Conservation (phyloP, 1,140 invertebrate species). For the Drosophila prosaltans region DNA sequence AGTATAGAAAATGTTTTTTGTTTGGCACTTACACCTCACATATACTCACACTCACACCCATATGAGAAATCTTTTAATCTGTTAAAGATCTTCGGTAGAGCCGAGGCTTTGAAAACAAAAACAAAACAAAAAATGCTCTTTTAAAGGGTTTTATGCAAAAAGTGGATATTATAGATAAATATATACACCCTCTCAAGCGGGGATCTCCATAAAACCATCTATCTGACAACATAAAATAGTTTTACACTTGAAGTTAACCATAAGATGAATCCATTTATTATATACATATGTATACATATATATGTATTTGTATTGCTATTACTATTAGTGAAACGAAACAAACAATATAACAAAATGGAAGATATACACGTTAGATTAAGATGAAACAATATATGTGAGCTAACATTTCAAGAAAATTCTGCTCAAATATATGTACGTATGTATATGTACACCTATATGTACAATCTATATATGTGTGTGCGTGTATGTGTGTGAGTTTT, state of each 20-base stretch:
- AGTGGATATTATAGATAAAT: slow-evolving; percentile 2
- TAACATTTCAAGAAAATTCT: slow-evolving; percentile 34
- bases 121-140: not conserved
- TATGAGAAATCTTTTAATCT: not conserved
- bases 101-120: not conserved
- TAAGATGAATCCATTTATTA: slow-evolving; percentile 6
- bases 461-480: slow-evolving; percentile 25
- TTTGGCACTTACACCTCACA: not conserved
- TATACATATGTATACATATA: slow-evolving; percentile 6
- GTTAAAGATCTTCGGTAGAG: slow-evolving; percentile 7
- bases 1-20: slow-evolving; percentile 1
- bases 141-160: slow-evolving; percentile 1
- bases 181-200: slow-evolving; percentile 1
- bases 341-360: not conserved
- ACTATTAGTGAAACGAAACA: not conserved
- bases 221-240: not conserved
- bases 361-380: slow-evolving; percentile 7
- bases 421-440: slow-evolving; percentile 60
- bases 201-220: not conserved
- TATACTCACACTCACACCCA: slow-evolving; percentile 2
- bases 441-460: slow-evolving; percentile 32
- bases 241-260: slow-evolving; percentile 5
- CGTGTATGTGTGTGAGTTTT: slow-evolving; percentile 43
- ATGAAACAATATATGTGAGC: slow-evolving; percentile 4
- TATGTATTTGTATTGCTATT: slow-evolving; percentile 4